Percentiles rank a stretch among this genome's conserved stretches.
phyloP scores from a whole-genome alignment of 2,888 invertebrate species.

The Dendrolimus pini region DNA sequence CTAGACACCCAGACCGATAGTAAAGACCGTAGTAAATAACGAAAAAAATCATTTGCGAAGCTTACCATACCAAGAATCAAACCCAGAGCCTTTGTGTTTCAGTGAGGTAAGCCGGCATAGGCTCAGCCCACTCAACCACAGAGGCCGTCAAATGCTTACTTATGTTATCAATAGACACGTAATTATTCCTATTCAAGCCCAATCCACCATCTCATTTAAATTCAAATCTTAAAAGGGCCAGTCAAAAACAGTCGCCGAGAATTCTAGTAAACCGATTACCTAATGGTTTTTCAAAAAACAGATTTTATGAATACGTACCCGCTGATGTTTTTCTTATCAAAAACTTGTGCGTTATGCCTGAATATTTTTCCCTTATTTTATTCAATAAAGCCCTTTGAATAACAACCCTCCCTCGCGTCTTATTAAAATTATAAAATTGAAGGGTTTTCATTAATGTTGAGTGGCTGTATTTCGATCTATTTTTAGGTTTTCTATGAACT shows the following conservation, averaged over 20 bases:
- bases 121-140: no score
- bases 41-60: no score
- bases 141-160: background rate
- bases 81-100: no score
- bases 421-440: conserved; percentile 44
- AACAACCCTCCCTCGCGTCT: conserved; percentile 40
- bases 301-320: conserved; percentile 31
- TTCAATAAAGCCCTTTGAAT: conserved; percentile 53
- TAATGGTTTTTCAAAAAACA: conserved; percentile 25
- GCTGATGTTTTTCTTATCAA: conserved; percentile 37
- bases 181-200: background rate
- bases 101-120: no score
- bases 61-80: no score
- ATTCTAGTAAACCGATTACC: conserved; percentile 26
- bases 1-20: no score
- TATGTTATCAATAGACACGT: background rate
- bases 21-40: no score
- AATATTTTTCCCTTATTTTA: conserved; percentile 34
- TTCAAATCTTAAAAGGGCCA: background rate
- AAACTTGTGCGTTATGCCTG: conserved; percentile 31
- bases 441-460: conserved; percentile 33
- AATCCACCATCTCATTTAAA: background rate
- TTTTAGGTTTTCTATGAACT: background rate
- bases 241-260: conserved; percentile 11
- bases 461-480: background rate